A percentile compares a stretch with the other conserved stretches of the same genome.
phyloP scores from a whole-genome alignment of 2,888 invertebrate species.

The Conchocele bisecta region DNA sequence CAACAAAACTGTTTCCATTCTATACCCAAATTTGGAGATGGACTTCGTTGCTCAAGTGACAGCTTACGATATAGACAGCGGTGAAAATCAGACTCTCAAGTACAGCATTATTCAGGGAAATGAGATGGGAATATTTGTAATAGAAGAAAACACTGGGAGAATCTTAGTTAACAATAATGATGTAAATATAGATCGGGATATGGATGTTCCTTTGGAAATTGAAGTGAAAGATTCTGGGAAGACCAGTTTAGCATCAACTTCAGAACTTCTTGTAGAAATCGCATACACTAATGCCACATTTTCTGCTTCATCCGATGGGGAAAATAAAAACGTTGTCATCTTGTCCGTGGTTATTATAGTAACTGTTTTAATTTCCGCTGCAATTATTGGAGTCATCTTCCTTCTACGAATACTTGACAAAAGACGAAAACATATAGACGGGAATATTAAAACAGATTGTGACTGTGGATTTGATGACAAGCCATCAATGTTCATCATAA shows the following conservation, averaged over 20 bases:
- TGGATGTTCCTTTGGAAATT: slow-evolving; percentile 31
- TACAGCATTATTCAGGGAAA: slow-evolving; percentile 56
- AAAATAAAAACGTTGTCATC: slow-evolving; percentile 61
- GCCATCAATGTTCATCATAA: slow-evolving; percentile 44
- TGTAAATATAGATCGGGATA: slow-evolving; percentile 36
- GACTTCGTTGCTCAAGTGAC: slow-evolving; percentile 47
- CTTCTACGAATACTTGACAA: slow-evolving; percentile 60
- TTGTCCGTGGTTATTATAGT: slow-evolving; percentile 64
- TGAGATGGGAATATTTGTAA: slow-evolving; percentile 58
- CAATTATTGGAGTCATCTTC: slow-evolving; percentile 59
- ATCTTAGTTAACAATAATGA: slow-evolving; percentile 31
- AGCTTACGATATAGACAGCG: slow-evolving; percentile 60
- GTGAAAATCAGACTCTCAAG: slow-evolving; percentile 54
- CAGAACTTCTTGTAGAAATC: slow-evolving; percentile 49
- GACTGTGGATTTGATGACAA: slow-evolving; percentile 27
- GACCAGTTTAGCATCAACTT: slow-evolving; percentile 18
- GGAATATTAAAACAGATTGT: background rate
- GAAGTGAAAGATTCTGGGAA: slow-evolving; percentile 40
- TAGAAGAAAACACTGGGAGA: slow-evolving; percentile 53
- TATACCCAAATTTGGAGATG: slow-evolving; percentile 37
- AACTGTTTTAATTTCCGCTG: slow-evolving; percentile 60
- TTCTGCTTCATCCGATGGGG: slow-evolving; percentile 5
- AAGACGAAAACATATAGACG: slow-evolving; percentile 25
- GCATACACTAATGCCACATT: slow-evolving; percentile 60
- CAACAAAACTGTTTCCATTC: slow-evolving; percentile 56